Percentiles rank a stretch among this genome's conserved stretches.
Evolutionary conservation across 2,888 invertebrate species (phyloP).

Genomic region (Drosophila antonietae): DNA sequence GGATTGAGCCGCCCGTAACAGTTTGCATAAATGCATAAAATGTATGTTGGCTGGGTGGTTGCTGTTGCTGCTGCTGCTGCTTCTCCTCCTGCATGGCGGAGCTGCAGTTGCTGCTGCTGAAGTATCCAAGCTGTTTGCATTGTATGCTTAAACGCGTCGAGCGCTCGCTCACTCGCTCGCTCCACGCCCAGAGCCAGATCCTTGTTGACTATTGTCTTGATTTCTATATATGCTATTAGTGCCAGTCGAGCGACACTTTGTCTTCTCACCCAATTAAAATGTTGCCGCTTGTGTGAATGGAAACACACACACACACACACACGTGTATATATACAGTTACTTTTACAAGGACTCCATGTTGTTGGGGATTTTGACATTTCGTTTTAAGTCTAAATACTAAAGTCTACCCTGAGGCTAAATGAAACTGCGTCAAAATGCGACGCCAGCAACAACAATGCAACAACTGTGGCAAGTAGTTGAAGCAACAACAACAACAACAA

Average conservation of each 20-base stretch:
- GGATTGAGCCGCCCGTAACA: conserved; percentile 30
- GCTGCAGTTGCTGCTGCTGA: conserved; percentile 17
- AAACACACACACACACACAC: conserved; percentile 1
- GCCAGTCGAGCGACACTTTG: conserved; percentile 74
- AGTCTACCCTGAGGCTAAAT: conserved; percentile 45
- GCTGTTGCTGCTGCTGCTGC: neutral
- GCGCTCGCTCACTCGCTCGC: neutral
- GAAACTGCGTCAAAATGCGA: conserved; percentile 66
- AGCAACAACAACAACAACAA: conserved; percentile 8
- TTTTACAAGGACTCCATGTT: conserved; percentile 46
- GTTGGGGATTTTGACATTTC: conserved; percentile 40
- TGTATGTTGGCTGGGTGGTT: conserved; percentile 26
- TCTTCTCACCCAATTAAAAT: conserved; percentile 73
- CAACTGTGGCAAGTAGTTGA: conserved; percentile 2
- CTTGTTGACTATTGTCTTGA: conserved; percentile 55
- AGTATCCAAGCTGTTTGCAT: conserved; percentile 61
- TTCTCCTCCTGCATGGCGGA: neutral
- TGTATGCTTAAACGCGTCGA: conserved; percentile 62
- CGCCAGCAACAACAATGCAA: conserved; percentile 30
- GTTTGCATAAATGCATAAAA: conserved; percentile 76
- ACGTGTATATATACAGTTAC: too few species aligned
- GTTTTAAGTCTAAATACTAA: conserved; percentile 44
- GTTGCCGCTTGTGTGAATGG: conserved; percentile 39
- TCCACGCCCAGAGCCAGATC: conserved; percentile 49
- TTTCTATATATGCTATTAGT: conserved; percentile 69